Evolutionary conservation across 2,888 invertebrate species (phyloP).

Genomic region (Digitonthophagus gazella): DNA sequence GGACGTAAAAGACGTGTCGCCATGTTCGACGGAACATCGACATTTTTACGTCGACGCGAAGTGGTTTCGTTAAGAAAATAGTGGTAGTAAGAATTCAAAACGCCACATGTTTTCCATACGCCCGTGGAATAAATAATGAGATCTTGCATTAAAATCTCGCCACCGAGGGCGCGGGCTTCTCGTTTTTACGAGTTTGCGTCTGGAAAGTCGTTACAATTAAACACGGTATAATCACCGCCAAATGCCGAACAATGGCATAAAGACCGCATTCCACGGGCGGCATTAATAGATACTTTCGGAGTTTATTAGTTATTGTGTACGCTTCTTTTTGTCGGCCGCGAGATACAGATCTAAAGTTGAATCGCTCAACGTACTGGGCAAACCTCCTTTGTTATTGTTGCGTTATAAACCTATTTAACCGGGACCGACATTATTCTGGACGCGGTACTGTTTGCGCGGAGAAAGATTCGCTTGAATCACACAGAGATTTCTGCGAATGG

Average conservation of each 20-base stretch:
- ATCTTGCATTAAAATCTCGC: slow-evolving; percentile 25
- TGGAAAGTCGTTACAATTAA: slow-evolving; percentile 8
- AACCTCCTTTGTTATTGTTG: background rate
- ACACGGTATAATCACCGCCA: background rate
- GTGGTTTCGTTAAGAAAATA: slow-evolving; percentile 26
- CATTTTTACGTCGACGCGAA: slow-evolving; percentile 4
- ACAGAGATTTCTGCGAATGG: background rate
- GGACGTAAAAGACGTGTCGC: background rate
- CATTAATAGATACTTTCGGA: background rate
- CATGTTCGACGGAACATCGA: background rate
- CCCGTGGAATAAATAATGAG: slow-evolving; percentile 27
- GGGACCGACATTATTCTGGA: background rate
- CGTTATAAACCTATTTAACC: background rate
- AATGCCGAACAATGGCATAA: slow-evolving; percentile 11
- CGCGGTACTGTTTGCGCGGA: background rate
- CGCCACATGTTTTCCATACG: slow-evolving; percentile 27
- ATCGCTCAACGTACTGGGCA: background rate
- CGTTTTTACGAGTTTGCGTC: background rate
- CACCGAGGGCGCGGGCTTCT: background rate
- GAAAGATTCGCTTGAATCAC: background rate
- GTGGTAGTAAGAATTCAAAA: slow-evolving; percentile 28
- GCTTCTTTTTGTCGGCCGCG: background rate
- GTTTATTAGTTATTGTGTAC: background rate
- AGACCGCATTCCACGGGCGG: slow-evolving; percentile 1
- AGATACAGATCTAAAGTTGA: background rate